These are phyloP conservation scores for Drosophila ustulata DNA, from an alignment of 2,888 invertebrate genomes.

Conservation along the genomic window DNA sequence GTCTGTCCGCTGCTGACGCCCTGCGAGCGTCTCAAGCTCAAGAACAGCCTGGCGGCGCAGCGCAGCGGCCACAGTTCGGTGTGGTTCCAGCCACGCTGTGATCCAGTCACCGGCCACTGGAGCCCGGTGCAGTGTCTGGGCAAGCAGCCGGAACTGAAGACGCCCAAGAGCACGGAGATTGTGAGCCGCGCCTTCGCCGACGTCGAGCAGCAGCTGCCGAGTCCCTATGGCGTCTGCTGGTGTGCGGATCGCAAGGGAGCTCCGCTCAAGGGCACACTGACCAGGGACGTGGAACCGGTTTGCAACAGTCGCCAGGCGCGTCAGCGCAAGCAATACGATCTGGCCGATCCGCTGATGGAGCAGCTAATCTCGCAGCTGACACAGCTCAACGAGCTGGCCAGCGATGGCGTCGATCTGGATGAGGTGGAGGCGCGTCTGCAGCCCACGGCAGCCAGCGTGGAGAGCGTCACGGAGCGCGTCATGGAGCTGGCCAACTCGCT, in stretches of 20 bases:
- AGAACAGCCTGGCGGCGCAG: slow-evolving; percentile 90
- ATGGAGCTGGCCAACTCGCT: slow-evolving; percentile 81
- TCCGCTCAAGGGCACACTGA: slow-evolving; percentile 92
- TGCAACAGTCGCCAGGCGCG: slow-evolving; percentile 93
- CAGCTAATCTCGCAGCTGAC: slow-evolving; percentile 90
- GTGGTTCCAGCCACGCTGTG: slow-evolving; percentile 91
- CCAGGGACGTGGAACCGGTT: slow-evolving; percentile 90
- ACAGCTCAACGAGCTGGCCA: slow-evolving; percentile 85
- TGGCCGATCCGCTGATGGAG: slow-evolving; percentile 87
- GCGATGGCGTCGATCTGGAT: slow-evolving; percentile 57
- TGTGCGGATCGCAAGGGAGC: slow-evolving; percentile 93
- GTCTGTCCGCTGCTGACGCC: slow-evolving; percentile 94
- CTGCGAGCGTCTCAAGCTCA: slow-evolving; percentile 92
- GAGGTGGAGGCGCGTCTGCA: slow-evolving; percentile 52
- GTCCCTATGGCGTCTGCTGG: slow-evolving; percentile 91
- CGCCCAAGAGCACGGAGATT: slow-evolving; percentile 50
- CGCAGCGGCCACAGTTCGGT: slow-evolving; percentile 86
- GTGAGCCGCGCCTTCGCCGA: slow-evolving; percentile 68
- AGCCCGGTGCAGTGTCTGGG: slow-evolving; percentile 93
- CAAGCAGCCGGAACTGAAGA: slow-evolving; percentile 83
- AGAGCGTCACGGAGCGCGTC: slow-evolving; percentile 79
- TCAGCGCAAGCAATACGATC: slow-evolving; percentile 84
- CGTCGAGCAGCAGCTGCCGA: slow-evolving; percentile 29
- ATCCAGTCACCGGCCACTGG: slow-evolving; percentile 90
- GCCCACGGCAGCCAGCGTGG: slow-evolving; percentile 54